Conservation (phyloP, 1,140 invertebrate species). For the Dreissena polymorpha region DNA sequence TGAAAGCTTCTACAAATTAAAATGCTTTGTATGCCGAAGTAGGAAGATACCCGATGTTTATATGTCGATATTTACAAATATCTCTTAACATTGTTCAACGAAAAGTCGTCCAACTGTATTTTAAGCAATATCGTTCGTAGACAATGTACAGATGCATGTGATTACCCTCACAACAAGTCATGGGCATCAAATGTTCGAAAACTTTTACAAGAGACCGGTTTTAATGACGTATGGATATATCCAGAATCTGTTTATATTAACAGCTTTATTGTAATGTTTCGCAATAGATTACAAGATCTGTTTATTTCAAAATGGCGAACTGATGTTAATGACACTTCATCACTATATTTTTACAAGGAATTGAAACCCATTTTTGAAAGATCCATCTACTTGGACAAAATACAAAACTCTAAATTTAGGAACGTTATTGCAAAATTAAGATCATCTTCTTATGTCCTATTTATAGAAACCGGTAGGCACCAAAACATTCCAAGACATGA, state of each 20-base stretch:
- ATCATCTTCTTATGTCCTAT: neutral
- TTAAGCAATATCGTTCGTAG: neutral
- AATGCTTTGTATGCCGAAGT: slow-evolving; percentile 6
- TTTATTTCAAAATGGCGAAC: slow-evolving; percentile 4
- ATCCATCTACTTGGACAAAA: too few species aligned
- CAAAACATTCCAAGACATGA: neutral
- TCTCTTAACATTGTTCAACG: neutral
- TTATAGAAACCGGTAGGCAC: too few species aligned
- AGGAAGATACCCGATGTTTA: neutral
- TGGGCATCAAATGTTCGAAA: neutral
- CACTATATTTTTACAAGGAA: slow-evolving; percentile 6
- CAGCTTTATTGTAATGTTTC: neutral
- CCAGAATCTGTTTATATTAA: neutral
- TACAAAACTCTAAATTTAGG: neutral
- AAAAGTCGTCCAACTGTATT: slow-evolving; percentile 12
- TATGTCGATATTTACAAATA: neutral
- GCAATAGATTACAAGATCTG: neutral
- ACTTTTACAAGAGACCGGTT: neutral
- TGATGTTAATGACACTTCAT: slow-evolving; percentile 5
- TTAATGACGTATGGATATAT: slow-evolving; percentile 9
- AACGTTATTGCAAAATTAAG: neutral
- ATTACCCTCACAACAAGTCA: neutral
- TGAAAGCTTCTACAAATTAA: slow-evolving; percentile 3
- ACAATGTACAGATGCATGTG: neutral
- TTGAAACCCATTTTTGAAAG: neutral